Evolutionary conservation across 2,113 vertebrate species (phyloP), one percentile per base, ranked within the genome.

Genomic region (Cettia cetti): DNA sequence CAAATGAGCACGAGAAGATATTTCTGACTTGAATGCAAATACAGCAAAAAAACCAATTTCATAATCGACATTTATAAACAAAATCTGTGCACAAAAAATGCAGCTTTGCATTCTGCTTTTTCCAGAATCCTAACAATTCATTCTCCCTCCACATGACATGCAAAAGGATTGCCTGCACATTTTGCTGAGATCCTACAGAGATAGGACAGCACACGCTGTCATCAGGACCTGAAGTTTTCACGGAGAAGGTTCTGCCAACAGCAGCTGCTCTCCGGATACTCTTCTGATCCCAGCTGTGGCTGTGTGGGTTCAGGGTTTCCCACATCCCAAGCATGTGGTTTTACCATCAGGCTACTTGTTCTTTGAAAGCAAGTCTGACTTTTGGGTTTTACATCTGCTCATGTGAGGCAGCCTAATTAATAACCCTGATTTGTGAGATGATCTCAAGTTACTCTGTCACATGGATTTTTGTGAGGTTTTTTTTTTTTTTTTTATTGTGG

Each of bases 301-400:
- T 57, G 18, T 47, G 72, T 49, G 87, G 65, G 31, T 84, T 94
- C 87, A 76, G 64, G 59, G 75, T 81, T 94, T 94, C 90, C 95
- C 92, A 94, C 89, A 94, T 93, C 86, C 82, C 82, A 70, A 18
- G 76, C 64, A 54, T 89, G 92, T 81, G 94, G 94, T 86, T 95
- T 94, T 92, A 86, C 91, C 91, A 92, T 82, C 83, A 63, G 89
- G 56, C 89, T 95, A 47, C 88, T 93, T 45, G 63, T 83, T 95
- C 94, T 95, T 89, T 95, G 92, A 96, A 94, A 94, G 94, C 72
- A 86, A 86, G 42, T 86, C 89, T 95, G 19, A 57, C 75, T 90
- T 80, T 90, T 26, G 64, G 30, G 52, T 86, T 94, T 74, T 31
- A 26, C 76, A 83, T 90, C 89, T 86, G 91, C 60, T 93, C 71